Conservation (phyloP, 2,113 vertebrate species). For the Mobula hypostoma region DNA sequence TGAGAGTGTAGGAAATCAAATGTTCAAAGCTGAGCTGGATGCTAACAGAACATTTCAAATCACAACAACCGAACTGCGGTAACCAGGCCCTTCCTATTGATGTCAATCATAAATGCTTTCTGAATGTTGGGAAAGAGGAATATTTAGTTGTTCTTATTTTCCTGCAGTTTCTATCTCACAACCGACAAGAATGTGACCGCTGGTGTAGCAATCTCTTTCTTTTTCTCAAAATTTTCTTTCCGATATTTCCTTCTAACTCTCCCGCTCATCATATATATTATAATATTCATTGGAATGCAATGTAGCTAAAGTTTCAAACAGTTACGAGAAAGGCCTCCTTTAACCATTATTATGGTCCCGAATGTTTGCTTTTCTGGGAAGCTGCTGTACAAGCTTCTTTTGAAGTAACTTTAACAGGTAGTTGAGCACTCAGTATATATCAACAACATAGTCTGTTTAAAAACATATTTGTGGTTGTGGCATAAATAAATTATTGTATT, state of each 20-base stretch:
- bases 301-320: neutral
- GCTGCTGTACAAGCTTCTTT: neutral
- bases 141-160: neutral
- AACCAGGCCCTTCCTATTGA: neutral
- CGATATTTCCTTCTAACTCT: no score
- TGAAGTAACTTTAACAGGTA: neutral
- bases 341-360: neutral
- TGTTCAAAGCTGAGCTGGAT: neutral
- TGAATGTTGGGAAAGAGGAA: neutral
- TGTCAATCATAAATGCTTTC: neutral
- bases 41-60: neutral
- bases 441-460: no score
- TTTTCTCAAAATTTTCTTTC: neutral
- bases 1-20: neutral
- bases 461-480: neutral
- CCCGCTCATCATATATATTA: no score
- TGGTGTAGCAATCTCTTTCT: neutral
- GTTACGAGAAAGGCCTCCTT: neutral
- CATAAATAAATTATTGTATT: neutral
- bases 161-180: neutral
- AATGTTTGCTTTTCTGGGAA: neutral
- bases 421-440: neutral
- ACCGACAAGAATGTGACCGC: neutral
- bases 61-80: neutral
- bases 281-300: neutral